phyloP scores from a whole-genome alignment of 2,797 vertebrate genomes.

The Anguilla megastoma region DNA sequence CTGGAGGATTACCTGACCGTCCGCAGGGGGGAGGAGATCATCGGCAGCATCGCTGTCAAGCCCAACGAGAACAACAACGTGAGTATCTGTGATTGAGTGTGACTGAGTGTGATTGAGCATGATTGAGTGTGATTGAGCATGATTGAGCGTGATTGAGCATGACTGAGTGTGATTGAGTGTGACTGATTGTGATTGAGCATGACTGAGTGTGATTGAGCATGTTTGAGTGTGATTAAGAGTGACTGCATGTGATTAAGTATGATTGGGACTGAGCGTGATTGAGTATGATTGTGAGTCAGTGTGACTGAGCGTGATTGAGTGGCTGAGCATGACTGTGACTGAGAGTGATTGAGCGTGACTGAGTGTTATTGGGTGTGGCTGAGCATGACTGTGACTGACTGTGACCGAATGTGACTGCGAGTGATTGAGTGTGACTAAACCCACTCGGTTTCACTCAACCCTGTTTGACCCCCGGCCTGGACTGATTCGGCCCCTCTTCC shows the following conservation, averaged over 20 bases:
- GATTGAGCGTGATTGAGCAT: not conserved
- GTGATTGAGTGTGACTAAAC: not conserved
- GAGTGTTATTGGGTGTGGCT: not conserved
- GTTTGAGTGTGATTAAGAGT: no score
- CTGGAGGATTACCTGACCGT: constrained; percentile 96
- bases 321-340: not conserved
- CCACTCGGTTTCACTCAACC: not conserved
- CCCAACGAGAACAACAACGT: constrained; percentile 97
- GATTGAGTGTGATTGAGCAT: not conserved
- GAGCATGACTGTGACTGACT: not conserved
- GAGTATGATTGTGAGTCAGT: no score
- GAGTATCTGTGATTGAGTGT: constrained; percentile 60
- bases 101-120: not conserved
- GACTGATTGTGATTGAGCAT: no score
- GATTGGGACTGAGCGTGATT: no score
- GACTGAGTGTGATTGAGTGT: no score
- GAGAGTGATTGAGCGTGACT: not conserved
- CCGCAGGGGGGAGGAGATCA: constrained; percentile 90
- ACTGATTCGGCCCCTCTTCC: constrained; percentile 1
- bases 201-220: no score
- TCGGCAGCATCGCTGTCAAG: constrained; percentile 89
- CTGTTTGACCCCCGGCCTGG: not conserved
- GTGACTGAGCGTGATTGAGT: not conserved
- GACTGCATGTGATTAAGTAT: no score
- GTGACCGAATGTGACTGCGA: not conserved